Conservation (phyloP, 2,797 vertebrate species). For the Sebastes kiyomatsui region DNA sequence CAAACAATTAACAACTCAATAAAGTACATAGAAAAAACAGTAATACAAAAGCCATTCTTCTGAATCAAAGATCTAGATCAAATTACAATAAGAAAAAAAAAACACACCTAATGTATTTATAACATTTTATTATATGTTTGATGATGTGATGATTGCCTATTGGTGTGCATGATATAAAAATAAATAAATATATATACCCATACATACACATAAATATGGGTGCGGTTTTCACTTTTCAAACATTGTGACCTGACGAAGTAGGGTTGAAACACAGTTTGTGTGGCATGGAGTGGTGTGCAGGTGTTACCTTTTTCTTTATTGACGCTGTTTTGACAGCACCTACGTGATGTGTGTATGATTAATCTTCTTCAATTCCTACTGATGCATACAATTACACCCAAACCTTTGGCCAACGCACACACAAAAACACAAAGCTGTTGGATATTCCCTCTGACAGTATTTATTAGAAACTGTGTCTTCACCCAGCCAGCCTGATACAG, state of each 20-base stretch:
- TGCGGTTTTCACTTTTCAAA: not conserved
- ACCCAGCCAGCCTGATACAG: not conserved
- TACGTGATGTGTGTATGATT: not conserved
- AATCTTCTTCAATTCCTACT: not conserved
- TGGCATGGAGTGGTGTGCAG: not conserved
- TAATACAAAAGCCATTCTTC: not conserved
- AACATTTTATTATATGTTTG: not conserved
- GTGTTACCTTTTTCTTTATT: not conserved
- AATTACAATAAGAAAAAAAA: too few species aligned
- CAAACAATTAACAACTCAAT: not conserved
- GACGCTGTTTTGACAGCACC: not conserved
- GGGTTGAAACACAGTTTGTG: not conserved
- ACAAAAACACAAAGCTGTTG: not conserved
- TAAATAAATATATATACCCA: not conserved
- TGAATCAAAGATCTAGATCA: not conserved
- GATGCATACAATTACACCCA: not conserved
- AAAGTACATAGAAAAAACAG: not conserved
- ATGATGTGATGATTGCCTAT: not conserved
- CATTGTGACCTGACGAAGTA: not conserved
- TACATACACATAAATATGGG: too few species aligned
- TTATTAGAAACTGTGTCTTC: not conserved
- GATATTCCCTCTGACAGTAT: conserved; percentile 11
- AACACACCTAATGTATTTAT: too few species aligned
- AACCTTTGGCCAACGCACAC: not conserved
- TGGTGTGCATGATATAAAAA: not conserved